Evolutionary conservation across 2,113 vertebrate genomes (phyloP), one percentile per base, ranked within the genome.

Genomic region (Cettia cetti): DNA sequence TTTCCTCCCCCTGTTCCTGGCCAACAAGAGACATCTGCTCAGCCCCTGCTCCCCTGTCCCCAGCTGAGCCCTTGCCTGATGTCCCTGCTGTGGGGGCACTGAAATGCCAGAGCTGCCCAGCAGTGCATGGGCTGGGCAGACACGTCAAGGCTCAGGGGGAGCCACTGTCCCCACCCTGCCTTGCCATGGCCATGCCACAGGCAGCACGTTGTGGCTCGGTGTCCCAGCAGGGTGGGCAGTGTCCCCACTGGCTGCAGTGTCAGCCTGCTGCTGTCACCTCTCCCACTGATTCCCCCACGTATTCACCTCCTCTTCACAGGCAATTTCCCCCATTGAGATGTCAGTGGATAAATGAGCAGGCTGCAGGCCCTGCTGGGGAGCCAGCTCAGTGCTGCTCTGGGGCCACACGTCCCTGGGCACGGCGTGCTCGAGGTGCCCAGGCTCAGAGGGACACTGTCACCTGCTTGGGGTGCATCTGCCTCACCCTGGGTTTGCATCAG

Each of bases 261-360:
- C 75, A 54, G 89, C 49, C 66, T 6, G 2, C 60, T 20, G 7
- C 85, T 1, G 0, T 61, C 15, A 15, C 84, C 78, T 92, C 61
- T 91, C 72, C 66, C 0, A 6, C 92, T 90, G 82, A 92, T 95
- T 96, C 76, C 93, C 86, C 59, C 0, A 0, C 0, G 13, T 53
- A 56, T 87, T 86, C 94, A 42, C 94, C 93, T 95, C 26, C 0
- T 70, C 86, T 95, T 97, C 94, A 94, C 95, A 96, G 93, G 95
- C 95, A 90, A 93, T 96, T 96, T 97, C 96, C 89, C 72, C 92
- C 70, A 92, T 81, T 92, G 93, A 96, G 61, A 5, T 95, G 95
- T 96, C 95, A 95, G 83, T 1, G 4, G 95, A 88, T 95, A 95
- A 96, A 92, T 86, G 96, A 93, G 86, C 45, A 18, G 0, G 15